A percentile compares a stretch with the other conserved stretches of the same genome.
Evolutionary conservation across 1,140 invertebrate genomes (phyloP).

Genomic region (Pemphigus obesinymphae): DNA sequence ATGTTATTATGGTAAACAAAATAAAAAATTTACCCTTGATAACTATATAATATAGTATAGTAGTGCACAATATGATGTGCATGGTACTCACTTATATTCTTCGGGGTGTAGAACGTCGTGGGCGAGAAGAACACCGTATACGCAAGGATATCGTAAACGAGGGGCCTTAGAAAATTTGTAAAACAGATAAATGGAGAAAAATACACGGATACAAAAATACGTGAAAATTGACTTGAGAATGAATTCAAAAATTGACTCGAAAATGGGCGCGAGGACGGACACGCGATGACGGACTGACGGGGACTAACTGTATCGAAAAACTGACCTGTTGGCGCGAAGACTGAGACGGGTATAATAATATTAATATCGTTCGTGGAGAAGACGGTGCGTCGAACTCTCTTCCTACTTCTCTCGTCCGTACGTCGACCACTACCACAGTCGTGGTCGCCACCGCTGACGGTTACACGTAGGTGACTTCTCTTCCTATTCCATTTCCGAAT

Average conservation of each 20-base stretch:
- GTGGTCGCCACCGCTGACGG: background rate
- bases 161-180: too few species aligned
- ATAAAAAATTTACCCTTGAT: too few species aligned
- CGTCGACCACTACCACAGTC: background rate
- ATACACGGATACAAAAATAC: background rate
- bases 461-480: background rate
- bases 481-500: conserved; percentile 17
- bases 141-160: background rate
- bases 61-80: too few species aligned
- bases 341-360: conserved; percentile 17
- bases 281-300: conserved; percentile 1
- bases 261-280: background rate
- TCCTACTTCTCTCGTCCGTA: too few species aligned
- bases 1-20: too few species aligned
- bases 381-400: conserved; percentile 37
- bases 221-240: background rate
- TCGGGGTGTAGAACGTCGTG: background rate
- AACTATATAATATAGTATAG: too few species aligned
- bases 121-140: conserved; percentile 31
- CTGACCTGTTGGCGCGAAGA: conserved; percentile 32
- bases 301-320: conserved; percentile 13
- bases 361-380: background rate
- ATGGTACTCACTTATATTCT: conserved; percentile 13
- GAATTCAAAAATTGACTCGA: too few species aligned
- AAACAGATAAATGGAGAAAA: background rate